phyloP scores from a whole-genome alignment of 2,113 vertebrate species.

The Romanogobio albipinnatus region DNA sequence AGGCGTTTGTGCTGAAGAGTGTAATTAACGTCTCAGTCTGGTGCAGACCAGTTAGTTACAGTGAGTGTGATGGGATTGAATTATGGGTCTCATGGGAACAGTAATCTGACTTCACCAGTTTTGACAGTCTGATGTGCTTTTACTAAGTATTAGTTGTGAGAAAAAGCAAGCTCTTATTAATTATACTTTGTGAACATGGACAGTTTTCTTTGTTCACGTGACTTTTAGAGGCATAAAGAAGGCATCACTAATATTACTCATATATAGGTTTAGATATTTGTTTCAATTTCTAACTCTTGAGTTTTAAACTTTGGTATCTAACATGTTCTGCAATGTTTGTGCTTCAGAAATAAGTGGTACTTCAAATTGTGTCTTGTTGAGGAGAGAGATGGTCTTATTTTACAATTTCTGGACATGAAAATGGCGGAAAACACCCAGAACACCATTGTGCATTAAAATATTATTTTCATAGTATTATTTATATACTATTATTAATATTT shows the following conservation, averaged over 20 bases:
- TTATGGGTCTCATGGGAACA: neutral
- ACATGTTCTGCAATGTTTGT: neutral
- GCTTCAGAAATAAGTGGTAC: neutral
- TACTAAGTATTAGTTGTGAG: neutral
- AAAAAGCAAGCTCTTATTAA: neutral
- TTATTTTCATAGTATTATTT: neutral
- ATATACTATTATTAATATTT: neutral
- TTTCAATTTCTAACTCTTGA: neutral
- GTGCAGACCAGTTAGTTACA: conserved; percentile 9
- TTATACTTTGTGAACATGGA: neutral
- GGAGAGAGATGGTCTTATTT: neutral
- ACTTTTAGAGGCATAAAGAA: neutral
- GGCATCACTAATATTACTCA: neutral
- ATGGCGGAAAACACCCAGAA: neutral
- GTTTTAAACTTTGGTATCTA: neutral
- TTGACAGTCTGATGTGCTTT: neutral
- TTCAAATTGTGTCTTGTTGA: neutral
- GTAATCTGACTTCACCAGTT: neutral
- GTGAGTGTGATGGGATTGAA: conserved; percentile 21
- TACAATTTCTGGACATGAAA: neutral
- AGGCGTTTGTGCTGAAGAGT: neutral
- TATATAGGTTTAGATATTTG: neutral
- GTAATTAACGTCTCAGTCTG: conserved; percentile 21
- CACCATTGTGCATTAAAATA: neutral
- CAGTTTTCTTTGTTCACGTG: neutral